Evolutionary conservation across 1,140 invertebrate genomes (phyloP).

Genomic region (Drosophila melanogaster): Release_6_plus_ISO1_MT NT_033777.3:12998501-12999000

Average conservation of each 20-base stretch:
- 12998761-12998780: slow-evolving; percentile 5
- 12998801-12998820: slow-evolving; percentile 28
- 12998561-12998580: not conserved
- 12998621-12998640: slow-evolving; percentile 49
- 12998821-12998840: slow-evolving; percentile 35
- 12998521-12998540: slow-evolving; percentile 25
- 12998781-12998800: slow-evolving; percentile 46
- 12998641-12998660: slow-evolving; percentile 63
- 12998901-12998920: slow-evolving; percentile 75
- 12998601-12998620: slow-evolving; percentile 59
- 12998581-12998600: slow-evolving; percentile 67
- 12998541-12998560: not conserved
- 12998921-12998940: slow-evolving; percentile 80
- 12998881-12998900: slow-evolving; percentile 71
- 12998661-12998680: slow-evolving; percentile 54
- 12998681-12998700: slow-evolving; percentile 71
- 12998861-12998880: slow-evolving; percentile 71
- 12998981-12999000: slow-evolving; percentile 76
- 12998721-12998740: slow-evolving; percentile 34
- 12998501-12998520: slow-evolving; percentile 61
- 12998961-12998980: slow-evolving; percentile 71
- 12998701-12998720: slow-evolving; percentile 62
- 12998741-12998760: slow-evolving; percentile 13
- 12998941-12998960: slow-evolving; percentile 66
- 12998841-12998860: slow-evolving; percentile 65